Evolutionary conservation across 2,113 vertebrate genomes (phyloP).

Genomic region (Phaethornis superciliosus): DNA sequence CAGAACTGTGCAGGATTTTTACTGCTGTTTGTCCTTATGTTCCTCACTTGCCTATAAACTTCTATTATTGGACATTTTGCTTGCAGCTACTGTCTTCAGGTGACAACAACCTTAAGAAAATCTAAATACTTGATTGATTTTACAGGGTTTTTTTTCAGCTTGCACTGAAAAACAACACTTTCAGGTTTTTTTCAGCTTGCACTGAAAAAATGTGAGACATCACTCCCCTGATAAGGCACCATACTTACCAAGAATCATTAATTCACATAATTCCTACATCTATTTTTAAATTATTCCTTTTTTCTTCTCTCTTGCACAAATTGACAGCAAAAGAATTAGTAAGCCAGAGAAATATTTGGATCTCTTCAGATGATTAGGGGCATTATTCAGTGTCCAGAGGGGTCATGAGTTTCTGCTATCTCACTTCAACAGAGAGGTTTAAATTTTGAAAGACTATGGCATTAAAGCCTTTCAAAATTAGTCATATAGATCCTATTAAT

Average conservation of each 20-base stretch:
- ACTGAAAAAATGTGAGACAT: background rate
- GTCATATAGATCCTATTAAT: background rate
- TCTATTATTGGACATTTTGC: background rate
- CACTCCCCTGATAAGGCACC: background rate
- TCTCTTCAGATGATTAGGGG: background rate
- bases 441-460: background rate
- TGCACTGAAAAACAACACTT: background rate
- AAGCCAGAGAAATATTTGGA: background rate
- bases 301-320: background rate
- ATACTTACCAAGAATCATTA: background rate
- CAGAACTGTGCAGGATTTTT: background rate
- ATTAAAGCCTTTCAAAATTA: background rate
- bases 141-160: background rate
- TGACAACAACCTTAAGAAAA: background rate
- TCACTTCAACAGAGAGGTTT: background rate
- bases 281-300: background rate
- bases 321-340: background rate
- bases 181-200: too few relatives aligned
- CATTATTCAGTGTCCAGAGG: background rate
- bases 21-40: background rate
- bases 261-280: background rate
- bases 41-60: background rate
- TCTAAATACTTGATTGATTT: background rate
- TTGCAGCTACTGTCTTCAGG: background rate
- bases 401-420: background rate